Base-by-base conservation (phyloP, 2,888 invertebrate genomes). In the Nephrocerus scutellatus region DNA sequence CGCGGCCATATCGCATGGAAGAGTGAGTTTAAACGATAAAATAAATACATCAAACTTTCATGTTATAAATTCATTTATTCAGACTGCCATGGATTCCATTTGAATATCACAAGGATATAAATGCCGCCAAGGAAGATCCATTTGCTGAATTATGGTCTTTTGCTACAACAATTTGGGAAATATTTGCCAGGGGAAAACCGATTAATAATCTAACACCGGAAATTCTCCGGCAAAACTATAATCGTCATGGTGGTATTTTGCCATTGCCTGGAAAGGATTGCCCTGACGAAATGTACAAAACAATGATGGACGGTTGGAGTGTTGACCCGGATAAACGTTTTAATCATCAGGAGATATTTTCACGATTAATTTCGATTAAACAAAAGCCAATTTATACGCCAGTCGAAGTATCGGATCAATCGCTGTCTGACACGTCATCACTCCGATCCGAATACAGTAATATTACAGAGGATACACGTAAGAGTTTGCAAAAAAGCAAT, bases 31-130 rank as follows among this genome's bases (percentile, higher is more conserved):
- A 28, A 45, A 14, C 14, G 5, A 16, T 28, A 2, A 26, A n/a
- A 28, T 14, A 30, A 16, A 6, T 9, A n/a, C 5, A 6, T 24
- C 7, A 6, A 29, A 34, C 29, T 5, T 29, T 6, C 13, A 12
- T 34, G 21, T 8, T 19, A 22, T 28, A 6, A 16, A 6, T 10
- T 18, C 26, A 18, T 36, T 30, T 14, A 41, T 32, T 34, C 52
- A 90, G 89, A 55, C 74, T 88, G 3, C 88, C 89, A 50, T 95
- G 92, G 92, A 79, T 92, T 59, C 90, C 93, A 0, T 79, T 84
- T 8, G 90, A 92, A 62, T 83, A 82, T 58, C 82, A 84, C 60
- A 62, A 72, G 0, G 81, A 83, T 60, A 73, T 80, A 56, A 76
- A 76, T 55, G 69, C 44, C 13, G 84, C 83, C 10, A 78, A 77